Base-by-base conservation (phyloP, 1,140 invertebrate species). In the Calliphora vicina region DNA sequence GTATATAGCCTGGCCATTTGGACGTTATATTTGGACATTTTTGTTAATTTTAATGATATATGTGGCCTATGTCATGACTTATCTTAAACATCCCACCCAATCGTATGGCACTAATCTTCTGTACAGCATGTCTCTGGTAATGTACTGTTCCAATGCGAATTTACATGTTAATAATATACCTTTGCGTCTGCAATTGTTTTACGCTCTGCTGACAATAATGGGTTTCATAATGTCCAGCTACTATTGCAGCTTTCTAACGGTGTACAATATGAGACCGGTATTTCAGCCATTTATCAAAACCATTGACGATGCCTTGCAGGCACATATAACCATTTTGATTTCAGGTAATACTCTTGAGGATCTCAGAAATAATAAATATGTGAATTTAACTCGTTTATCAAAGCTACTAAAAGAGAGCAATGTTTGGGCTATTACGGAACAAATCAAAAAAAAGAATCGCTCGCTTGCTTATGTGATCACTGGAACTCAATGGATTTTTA, bases 1-100 rank as follows among this genome's bases (percentile, higher is more conserved):
- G 86, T 89, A 89, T 50, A 82, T 89, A 61, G 84, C 89, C 1
- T 89, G 88, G 88, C 87, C 88, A 0, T 72, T 89, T 81, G 88
- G 87, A 6, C 84, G 83, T 1, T 89, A 86, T 42, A 86, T 88
- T 15, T 89, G 88, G 87, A 71, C 84, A 0, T 80, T 84, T 23
- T 85, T 89, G 80, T 88, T 88, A 29, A 83, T 89, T 42, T 86
- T 85, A 2, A 25, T 89, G 0, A 83, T 89, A n/a, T 78, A 83
- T 88, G 83, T 85, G 83, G 27, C 86, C 81, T 15, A 72, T 89
- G 2, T 87, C 57, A 43, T 78, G 29, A 61, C 87, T 80, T 13
- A 80, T 76, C 0, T 74, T 15, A 9, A 83, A 0, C 27, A 78
- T 45, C 81, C 83, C 2, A 83, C 86, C 0, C 81, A 78, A 0